phyloP scores from a whole-genome alignment of 1,140 invertebrate genomes.

The Chironomus tepperi region DNA sequence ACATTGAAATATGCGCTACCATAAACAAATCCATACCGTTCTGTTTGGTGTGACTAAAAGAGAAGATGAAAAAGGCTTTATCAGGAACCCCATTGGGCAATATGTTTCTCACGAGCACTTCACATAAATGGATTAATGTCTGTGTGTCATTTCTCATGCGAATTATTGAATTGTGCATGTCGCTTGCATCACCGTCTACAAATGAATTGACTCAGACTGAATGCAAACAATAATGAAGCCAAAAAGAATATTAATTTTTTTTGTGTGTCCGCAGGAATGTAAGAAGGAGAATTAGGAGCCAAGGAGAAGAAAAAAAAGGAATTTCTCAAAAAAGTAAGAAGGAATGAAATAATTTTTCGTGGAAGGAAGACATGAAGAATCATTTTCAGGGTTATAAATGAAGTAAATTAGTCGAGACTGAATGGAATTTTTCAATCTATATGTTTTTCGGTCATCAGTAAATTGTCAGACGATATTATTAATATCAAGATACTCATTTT shows the following conservation, averaged over 20 bases:
- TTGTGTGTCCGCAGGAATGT: neutral
- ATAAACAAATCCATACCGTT: too few species aligned
- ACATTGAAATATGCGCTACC: too few species aligned
- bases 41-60: neutral
- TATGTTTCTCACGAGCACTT: neutral
- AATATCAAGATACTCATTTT: neutral
- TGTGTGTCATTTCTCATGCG: neutral
- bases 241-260: neutral
- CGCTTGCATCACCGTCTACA: neutral
- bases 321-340: neutral
- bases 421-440: neutral
- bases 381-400: too few species aligned
- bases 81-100: neutral
- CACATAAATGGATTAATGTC: neutral
- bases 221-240: neutral
- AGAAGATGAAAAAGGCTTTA: neutral
- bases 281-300: neutral
- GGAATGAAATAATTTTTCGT: too few species aligned
- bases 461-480: neutral
- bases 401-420: neutral
- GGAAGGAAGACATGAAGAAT: too few species aligned
- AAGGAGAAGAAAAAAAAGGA: neutral
- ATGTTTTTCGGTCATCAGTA: neutral
- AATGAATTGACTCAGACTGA: neutral
- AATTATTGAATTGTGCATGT: neutral